These are phyloP conservation scores for Zygaena filipendulae DNA, from an alignment of 2,888 invertebrate genomes.

Conservation along the genomic window DNA sequence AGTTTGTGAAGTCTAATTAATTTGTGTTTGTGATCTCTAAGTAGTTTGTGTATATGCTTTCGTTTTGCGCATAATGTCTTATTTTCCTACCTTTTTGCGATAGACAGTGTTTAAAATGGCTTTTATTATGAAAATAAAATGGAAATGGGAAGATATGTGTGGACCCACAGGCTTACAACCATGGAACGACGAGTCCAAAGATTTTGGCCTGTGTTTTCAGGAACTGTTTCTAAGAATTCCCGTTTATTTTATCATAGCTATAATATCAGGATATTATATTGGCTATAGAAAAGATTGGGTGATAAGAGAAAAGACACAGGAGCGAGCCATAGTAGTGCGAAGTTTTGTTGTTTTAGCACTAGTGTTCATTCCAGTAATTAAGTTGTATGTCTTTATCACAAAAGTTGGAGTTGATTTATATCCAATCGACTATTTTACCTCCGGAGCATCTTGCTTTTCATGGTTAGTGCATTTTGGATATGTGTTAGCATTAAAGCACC, in stretches of 20 bases:
- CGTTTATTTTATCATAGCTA: slow-evolving; percentile 75
- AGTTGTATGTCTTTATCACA: slow-evolving; percentile 73
- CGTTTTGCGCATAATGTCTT: too few relatives aligned
- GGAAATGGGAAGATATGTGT: slow-evolving; percentile 83
- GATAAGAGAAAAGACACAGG: slow-evolving; percentile 71
- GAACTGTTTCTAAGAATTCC: slow-evolving; percentile 84
- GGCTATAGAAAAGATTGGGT: slow-evolving; percentile 75
- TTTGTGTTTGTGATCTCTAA: too few relatives aligned
- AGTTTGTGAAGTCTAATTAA: too few relatives aligned
- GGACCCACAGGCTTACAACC: slow-evolving; percentile 77
- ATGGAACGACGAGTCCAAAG: slow-evolving; percentile 76
- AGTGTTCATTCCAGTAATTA: slow-evolving; percentile 73
- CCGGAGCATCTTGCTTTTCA: slow-evolving; percentile 76
- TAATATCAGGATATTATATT: slow-evolving; percentile 83
- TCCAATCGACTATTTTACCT: slow-evolving; percentile 77
- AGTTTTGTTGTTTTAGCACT: slow-evolving; percentile 72
- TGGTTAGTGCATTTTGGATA: slow-evolving; percentile 88
- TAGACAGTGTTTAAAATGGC: slow-evolving; percentile 23
- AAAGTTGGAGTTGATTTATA: slow-evolving; percentile 54
- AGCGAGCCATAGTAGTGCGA: slow-evolving; percentile 72
- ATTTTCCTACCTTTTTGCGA: too few relatives aligned
- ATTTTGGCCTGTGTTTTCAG: slow-evolving; percentile 88
- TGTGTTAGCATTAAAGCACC: slow-evolving; percentile 73
- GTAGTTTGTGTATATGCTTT: too few relatives aligned
- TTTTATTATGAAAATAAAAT: slow-evolving; percentile 36